phyloP scores from a whole-genome alignment of 2,888 invertebrate genomes.

The Agrotis exclamationis region DNA sequence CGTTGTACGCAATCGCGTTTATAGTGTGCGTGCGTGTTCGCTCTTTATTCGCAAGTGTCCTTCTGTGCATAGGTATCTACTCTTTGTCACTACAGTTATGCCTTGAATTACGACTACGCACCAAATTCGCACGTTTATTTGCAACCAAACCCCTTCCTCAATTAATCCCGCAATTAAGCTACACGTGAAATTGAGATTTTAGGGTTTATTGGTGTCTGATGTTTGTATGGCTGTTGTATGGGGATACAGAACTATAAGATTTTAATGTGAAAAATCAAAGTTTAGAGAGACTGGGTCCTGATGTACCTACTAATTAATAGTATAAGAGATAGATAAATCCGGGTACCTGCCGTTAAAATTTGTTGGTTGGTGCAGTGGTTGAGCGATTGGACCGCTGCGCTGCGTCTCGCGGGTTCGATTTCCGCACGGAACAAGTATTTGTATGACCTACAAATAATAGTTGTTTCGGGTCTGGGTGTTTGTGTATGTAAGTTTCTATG shows the following conservation, averaged over 20 bases:
- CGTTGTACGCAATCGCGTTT: not conserved
- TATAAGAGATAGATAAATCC: too few species aligned
- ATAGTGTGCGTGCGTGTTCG: not conserved
- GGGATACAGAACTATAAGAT: not conserved
- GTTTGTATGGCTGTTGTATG: constrained; percentile 18
- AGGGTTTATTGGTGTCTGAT: constrained; percentile 30
- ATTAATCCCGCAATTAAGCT: constrained; percentile 58
- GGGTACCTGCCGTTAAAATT: too few species aligned
- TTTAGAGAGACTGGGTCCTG: not conserved
- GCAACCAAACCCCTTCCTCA: constrained; percentile 50
- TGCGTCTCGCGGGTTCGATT: too few species aligned
- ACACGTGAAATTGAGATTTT: constrained; percentile 55
- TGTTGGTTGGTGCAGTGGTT: too few species aligned
- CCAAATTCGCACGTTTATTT: constrained; percentile 49
- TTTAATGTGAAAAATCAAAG: constrained; percentile 31
- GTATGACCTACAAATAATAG: too few species aligned
- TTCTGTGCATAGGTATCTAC: constrained; percentile 5
- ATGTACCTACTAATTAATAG: not conserved
- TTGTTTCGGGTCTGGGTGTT: too few species aligned
- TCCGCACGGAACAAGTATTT: too few species aligned
- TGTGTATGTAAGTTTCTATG: too few species aligned
- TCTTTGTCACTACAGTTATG: constrained; percentile 26
- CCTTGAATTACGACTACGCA: constrained; percentile 38
- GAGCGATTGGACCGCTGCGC: too few species aligned
- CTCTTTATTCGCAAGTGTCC: not conserved